Evolutionary conservation across 1,140 invertebrate species (phyloP).

Genomic region (Aphelenchoides besseyi): DNA sequence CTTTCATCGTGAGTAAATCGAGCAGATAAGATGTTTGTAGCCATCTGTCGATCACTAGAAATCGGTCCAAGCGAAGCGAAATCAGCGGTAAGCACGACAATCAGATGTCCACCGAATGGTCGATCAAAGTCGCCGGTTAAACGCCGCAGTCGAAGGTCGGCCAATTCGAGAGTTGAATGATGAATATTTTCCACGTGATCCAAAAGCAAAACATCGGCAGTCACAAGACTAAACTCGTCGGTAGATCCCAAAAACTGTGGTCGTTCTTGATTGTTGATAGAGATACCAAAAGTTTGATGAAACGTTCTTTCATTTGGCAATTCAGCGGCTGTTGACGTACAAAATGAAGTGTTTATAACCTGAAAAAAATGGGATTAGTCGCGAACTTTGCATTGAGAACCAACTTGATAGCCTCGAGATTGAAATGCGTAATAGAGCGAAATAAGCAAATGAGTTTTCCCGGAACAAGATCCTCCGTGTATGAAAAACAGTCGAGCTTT

Average conservation of each 20-base stretch:
- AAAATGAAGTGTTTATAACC: neutral
- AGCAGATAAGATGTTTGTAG: neutral
- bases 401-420: neutral
- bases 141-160: neutral
- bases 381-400: no score
- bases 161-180: neutral
- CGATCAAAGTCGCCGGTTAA: neutral
- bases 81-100: neutral
- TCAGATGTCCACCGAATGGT: neutral
- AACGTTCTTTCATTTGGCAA: neutral
- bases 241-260: neutral
- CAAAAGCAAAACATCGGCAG: neutral
- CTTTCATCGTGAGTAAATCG: neutral
- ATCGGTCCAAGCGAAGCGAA: neutral
- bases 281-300: neutral
- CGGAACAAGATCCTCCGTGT: neutral
- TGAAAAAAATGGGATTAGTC: neutral
- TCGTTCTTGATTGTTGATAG: neutral
- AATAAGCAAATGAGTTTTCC: neutral
- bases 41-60: neutral
- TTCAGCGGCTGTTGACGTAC: neutral
- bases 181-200: neutral
- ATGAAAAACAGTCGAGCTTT: neutral
- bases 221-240: neutral
- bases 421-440: neutral